Conservation (phyloP, 2,113 vertebrate species). For the Nothocercus julius region DNA sequence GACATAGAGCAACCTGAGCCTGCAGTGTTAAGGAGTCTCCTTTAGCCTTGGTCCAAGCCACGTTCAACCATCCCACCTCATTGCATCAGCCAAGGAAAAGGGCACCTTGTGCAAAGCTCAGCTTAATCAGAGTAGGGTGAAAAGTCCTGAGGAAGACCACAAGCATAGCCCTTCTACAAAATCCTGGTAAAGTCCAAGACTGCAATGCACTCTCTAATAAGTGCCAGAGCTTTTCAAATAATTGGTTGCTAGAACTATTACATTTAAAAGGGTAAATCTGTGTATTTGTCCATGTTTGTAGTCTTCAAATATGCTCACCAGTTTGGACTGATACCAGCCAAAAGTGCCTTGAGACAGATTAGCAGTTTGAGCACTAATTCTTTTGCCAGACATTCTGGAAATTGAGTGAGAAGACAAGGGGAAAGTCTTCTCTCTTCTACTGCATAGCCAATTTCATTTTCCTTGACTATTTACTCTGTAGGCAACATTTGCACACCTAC, state of each 20-base stretch:
- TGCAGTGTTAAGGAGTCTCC: not conserved
- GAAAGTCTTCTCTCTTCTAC: not conserved
- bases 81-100: rapidly evolving
- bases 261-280: rapidly evolving
- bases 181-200: not conserved
- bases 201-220: not conserved
- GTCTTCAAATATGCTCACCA: not conserved
- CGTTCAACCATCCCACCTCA: too few relatives aligned
- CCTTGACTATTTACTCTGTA: not conserved
- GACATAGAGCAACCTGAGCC: not conserved
- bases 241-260: not conserved
- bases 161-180: not conserved
- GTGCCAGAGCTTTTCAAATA: not conserved
- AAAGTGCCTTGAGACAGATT: not conserved
- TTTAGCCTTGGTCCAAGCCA: rapidly evolving
- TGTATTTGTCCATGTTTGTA: not conserved
- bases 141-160: not conserved
- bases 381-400: not conserved
- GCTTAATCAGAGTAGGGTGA: rapidly evolving
- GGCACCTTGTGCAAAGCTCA: not conserved
- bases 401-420: not conserved
- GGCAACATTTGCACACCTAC: not conserved
- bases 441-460: not conserved
- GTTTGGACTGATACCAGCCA: not conserved
- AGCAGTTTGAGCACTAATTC: not conserved